Evolutionary conservation across 2,797 vertebrate species (phyloP), one percentile per base, ranked within the genome.

Genomic region (Xiphorhynchus erythropygius): DNA sequence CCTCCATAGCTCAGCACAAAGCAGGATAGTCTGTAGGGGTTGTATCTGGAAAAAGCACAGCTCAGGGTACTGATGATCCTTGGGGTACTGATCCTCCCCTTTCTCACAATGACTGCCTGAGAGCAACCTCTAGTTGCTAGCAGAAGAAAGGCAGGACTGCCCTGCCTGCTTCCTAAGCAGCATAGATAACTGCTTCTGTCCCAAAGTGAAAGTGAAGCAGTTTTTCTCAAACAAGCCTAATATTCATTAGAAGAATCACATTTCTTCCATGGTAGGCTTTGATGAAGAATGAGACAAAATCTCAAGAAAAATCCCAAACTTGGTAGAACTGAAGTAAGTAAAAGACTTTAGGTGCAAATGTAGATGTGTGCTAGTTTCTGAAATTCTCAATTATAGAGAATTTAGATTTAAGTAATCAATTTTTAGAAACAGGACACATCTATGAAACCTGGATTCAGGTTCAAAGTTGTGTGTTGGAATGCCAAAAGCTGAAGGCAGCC

Each of bases 221-320:
- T 42, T 83, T 76, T 44, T 41, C 32, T 67, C 52, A 47, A 30
- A 69, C 10, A 64, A 49, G 25, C 21, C 35, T 30, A 44, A 18
- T 33, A 35, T 25, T 56, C 2, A 1, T 55, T 30, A 18, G 57
- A 75, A 42, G 16, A 41, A 7, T 6, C 59, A 0, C 7, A 18
- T 52, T 84, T 84, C 32, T 88, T 71, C 78, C 42, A 32, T 17
- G 42, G 28, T 32, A 75, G 39, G 5, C 18, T 6, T 1, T 59
- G 55, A 32, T 30, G 18, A 27, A 39, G 17, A 32, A 73, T 68
- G 17, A 83, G 7, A 10, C 39, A 73, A 87, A 78, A 39, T 55
- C 18, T 87, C 30, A 30, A 69, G 50, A 35, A 63, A 52, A 70
- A n/a, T 27, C 33, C 12, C 17, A 18, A 19, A 1, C 25, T 82